Base-by-base conservation (phyloP, 2,888 invertebrate genomes). In the Eupithecia centaureata region DNA sequence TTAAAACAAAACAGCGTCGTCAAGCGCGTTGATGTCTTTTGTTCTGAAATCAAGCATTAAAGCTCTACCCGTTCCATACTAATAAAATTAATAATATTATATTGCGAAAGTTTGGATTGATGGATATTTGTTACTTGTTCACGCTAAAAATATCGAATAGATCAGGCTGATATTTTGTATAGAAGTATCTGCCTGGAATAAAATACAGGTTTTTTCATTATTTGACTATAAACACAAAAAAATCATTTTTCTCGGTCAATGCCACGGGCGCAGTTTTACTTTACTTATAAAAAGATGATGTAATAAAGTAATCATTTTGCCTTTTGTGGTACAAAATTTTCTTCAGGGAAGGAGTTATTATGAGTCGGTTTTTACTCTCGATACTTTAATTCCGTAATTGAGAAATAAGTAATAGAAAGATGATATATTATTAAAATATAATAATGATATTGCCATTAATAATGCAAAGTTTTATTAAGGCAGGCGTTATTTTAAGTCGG, bases 381-480 rank as follows among this genome's bases (percentile, higher is more conserved):
- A 90, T 90, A 90, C 91, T 87, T 89, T 91, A 92, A 92, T 92
- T 92, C 91, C 90, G 92, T 92, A 93, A 93, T 92, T 91, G n/a
- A n/a, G n/a, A n/a, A n/a, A n/a, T n/a, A n/a, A n/a, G n/a, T n/a
- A n/a, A 22, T 4, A 47, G 12, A 38, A 10, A 42, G 8, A 18
- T 18, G 18, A 42, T 42, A 42, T 8, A 42, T n/a, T n/a, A n/a
- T n/a, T n/a, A n/a, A 38, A 47, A 18, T 47, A n/a, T 18, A 18
- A 18, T 18, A 47, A 47, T 18, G 18, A 47, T 30, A 32, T 57
- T 56, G 54, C 30, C 10, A 30, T 28, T n/a, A 8, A 56, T 10
- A 30, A 30, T 28, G 15, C 1, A 52, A 8, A 27, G 15, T 52
- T 52, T 57, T 32, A 28, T 33, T 12, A 57, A 57, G 57, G 18